Evolutionary conservation across 2,113 vertebrate genomes (phyloP).

Genomic region (Crotalus viridis): DNA sequence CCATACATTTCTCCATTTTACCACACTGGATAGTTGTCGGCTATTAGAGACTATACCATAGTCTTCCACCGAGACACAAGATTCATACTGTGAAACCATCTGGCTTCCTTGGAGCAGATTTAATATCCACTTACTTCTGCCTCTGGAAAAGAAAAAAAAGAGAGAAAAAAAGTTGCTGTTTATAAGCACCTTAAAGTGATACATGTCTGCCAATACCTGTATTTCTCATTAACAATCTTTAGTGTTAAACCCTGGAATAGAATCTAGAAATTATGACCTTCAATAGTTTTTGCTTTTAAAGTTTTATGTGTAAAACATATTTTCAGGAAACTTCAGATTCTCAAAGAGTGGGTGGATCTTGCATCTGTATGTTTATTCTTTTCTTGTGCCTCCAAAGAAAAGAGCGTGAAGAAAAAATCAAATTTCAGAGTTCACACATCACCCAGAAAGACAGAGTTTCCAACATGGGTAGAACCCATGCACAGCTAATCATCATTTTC

Average conservation of each 20-base stretch:
- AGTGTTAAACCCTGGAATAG: neutral
- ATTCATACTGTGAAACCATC: slow-evolving; percentile 30
- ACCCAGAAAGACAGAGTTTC: neutral
- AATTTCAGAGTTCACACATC: neutral
- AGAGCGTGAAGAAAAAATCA: neutral
- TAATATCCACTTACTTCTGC: slow-evolving; percentile 8
- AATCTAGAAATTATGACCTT: neutral
- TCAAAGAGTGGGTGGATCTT: neutral
- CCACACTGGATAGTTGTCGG: neutral
- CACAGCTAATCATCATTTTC: neutral
- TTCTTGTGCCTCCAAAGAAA: neutral
- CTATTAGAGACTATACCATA: neutral
- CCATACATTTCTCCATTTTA: neutral
- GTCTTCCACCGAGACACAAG: neutral
- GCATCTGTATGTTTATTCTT: neutral
- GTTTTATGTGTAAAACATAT: neutral
- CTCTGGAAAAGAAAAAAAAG: neutral
- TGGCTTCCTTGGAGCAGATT: slow-evolving; percentile 20
- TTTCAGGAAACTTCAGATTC: neutral
- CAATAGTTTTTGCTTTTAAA: neutral
- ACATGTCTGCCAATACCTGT: neutral
- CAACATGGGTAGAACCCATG: too few relatives aligned
- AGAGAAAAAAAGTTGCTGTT: neutral
- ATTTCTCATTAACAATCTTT: neutral
- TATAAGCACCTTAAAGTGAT: neutral